These are phyloP conservation scores for Cyclophora punctaria DNA, from an alignment of 2,888 invertebrate genomes.

Conservation along the genomic window DNA sequence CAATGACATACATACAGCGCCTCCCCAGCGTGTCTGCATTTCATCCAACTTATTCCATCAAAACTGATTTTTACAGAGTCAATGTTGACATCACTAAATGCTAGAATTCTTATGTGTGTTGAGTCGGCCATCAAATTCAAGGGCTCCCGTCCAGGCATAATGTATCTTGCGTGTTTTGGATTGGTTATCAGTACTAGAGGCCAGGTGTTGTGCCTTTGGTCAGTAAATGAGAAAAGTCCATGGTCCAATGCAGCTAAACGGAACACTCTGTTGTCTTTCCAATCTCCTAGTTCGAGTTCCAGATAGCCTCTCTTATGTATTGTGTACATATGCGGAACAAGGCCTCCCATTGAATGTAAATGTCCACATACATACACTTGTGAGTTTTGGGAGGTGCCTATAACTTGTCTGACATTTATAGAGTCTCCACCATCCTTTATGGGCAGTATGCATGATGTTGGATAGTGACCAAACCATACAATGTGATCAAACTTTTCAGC, in stretches of 20 bases:
- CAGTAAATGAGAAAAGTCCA: slow-evolving; percentile 89
- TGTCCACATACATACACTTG: slow-evolving; percentile 92
- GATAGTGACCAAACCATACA: slow-evolving; percentile 90
- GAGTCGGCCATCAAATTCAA: slow-evolving; percentile 78
- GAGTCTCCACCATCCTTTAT: slow-evolving; percentile 64
- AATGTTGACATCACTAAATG: slow-evolving; percentile 82
- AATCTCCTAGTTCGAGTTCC: slow-evolving; percentile 93
- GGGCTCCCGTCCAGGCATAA: slow-evolving; percentile 84
- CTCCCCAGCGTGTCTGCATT: slow-evolving; percentile 76
- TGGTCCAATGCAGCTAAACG: slow-evolving; percentile 91
- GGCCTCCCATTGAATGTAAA: slow-evolving; percentile 87
- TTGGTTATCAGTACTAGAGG: slow-evolving; percentile 90
- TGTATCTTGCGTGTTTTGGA: slow-evolving; percentile 88
- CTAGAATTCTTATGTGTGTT: slow-evolving; percentile 86
- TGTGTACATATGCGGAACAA: slow-evolving; percentile 89
- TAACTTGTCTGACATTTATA: slow-evolving; percentile 71
- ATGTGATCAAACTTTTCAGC: slow-evolving; percentile 68
- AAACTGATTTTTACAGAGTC: slow-evolving; percentile 79
- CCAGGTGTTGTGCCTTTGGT: slow-evolving; percentile 84
- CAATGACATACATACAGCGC: slow-evolving; percentile 84
- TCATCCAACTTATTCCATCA: slow-evolving; percentile 77
- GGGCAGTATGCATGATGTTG: slow-evolving; percentile 88
- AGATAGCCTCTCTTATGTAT: slow-evolving; percentile 87
- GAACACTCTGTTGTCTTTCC: slow-evolving; percentile 93
- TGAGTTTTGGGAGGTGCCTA: slow-evolving; percentile 76